These are phyloP conservation scores for Neodiprion virginianus DNA, from an alignment of 1,140 invertebrate species.

Conservation along the genomic window DNA sequence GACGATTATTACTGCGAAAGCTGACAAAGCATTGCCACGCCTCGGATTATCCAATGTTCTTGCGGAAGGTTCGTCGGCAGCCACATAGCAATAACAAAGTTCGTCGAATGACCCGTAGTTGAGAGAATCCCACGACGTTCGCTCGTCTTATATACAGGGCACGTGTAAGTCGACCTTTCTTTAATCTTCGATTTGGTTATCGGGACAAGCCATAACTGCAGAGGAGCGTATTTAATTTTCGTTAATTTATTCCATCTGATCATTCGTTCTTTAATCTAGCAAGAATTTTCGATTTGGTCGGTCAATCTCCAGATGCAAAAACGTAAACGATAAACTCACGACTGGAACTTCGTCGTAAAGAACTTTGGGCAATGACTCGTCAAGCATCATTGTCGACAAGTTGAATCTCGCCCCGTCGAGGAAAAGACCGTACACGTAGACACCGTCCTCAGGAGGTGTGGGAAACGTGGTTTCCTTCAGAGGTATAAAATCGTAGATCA, in stretches of 20 bases:
- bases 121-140: constrained; percentile 80
- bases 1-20: constrained; percentile 58
- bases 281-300: no score
- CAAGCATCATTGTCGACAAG: constrained; percentile 68
- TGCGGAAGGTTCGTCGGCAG: constrained; percentile 67
- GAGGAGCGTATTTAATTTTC: constrained; percentile 11
- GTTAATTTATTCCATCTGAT: no score
- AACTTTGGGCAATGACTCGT: constrained; percentile 84
- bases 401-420: constrained; percentile 91
- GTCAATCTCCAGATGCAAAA: no score
- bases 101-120: constrained; percentile 86
- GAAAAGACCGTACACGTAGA: constrained; percentile 85
- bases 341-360: constrained; percentile 82
- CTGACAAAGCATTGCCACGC: constrained; percentile 79
- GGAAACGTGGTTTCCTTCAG: constrained; percentile 57
- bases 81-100: constrained; percentile 80
- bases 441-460: constrained; percentile 78
- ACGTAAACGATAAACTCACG: constrained; percentile 60
- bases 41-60: constrained; percentile 85
- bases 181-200: constrained; percentile 70
- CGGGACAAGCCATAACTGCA: constrained; percentile 77
- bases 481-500: constrained; percentile 83
- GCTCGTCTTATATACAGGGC: constrained; percentile 84
- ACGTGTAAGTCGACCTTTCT: constrained; percentile 68
- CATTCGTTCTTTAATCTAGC: no score